Conservation (phyloP, 30 jellyfish, hydroid and myxozoan species). For the Aurelia sp. region DNA sequence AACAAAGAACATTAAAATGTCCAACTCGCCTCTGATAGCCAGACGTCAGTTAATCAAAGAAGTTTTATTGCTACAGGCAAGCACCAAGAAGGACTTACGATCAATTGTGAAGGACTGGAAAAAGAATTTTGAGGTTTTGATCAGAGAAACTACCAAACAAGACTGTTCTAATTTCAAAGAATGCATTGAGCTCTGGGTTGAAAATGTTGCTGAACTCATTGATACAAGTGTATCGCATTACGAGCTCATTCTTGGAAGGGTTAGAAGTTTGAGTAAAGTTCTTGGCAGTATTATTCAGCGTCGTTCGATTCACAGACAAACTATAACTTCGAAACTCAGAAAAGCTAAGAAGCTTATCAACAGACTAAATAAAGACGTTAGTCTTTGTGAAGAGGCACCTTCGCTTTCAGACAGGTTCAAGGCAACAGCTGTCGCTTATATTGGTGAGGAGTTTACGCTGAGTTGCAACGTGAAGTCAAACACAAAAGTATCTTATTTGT, state of each 20-base stretch:
- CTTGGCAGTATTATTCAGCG: background rate
- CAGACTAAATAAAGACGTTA: constrained; percentile 1
- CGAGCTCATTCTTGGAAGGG: background rate
- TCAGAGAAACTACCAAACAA: constrained; percentile 33
- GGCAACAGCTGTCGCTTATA: constrained; percentile 62
- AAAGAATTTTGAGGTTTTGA: constrained; percentile 9
- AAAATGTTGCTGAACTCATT: constrained; percentile 22
- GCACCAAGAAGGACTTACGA: background rate
- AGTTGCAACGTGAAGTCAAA: constrained; percentile 53
- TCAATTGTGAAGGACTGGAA: constrained; percentile 36
- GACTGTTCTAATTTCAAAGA: constrained; percentile 68
- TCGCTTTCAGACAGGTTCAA: constrained; percentile 20
- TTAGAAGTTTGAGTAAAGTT: background rate
- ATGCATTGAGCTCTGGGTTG: constrained; percentile 58
- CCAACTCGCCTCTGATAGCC: constrained; percentile 11
- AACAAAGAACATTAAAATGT: constrained; percentile 17
- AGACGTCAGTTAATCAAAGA: constrained; percentile 46
- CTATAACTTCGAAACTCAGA: background rate
- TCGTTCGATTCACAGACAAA: background rate
- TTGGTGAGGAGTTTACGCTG: constrained; percentile 66
- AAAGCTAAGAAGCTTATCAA: background rate
- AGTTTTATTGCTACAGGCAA: background rate
- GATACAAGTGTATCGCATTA: constrained; percentile 59
- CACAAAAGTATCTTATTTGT: constrained; percentile 46
- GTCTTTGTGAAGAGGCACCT: constrained; percentile 77